A percentile compares a stretch with the other conserved stretches of the same genome.
Evolutionary conservation across 2,888 invertebrate genomes (phyloP).

Genomic region (Xestobium rufovillosum): DNA sequence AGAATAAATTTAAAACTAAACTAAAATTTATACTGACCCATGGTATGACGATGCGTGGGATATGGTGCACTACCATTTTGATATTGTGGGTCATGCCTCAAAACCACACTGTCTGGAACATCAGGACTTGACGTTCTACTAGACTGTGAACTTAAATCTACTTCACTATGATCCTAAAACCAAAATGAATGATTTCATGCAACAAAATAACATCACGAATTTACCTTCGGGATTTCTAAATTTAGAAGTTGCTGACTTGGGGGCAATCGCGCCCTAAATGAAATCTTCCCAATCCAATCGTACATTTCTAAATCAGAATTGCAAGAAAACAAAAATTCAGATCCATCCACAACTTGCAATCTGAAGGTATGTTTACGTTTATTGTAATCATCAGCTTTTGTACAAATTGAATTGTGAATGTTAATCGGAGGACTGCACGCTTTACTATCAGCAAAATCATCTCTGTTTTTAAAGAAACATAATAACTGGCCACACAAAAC

Average conservation of each 20-base stretch:
- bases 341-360: slow-evolving; percentile 78
- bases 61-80: slow-evolving; percentile 35
- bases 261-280: slow-evolving; percentile 86
- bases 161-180: slow-evolving; percentile 36
- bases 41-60: slow-evolving; percentile 33
- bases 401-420: slow-evolving; percentile 70
- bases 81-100: slow-evolving; percentile 37
- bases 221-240: slow-evolving; percentile 54
- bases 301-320: slow-evolving; percentile 65
- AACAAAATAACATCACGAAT: slow-evolving; percentile 3
- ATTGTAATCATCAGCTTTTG: slow-evolving; percentile 86
- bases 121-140: slow-evolving; percentile 52
- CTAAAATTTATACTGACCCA: slow-evolving; percentile 31
- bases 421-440: slow-evolving; percentile 84
- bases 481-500: slow-evolving; percentile 94
- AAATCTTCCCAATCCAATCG: slow-evolving; percentile 88
- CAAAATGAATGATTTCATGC: background rate
- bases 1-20: background rate
- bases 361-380: slow-evolving; percentile 93
- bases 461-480: slow-evolving; percentile 95
- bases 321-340: slow-evolving; percentile 86
- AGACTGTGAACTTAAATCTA: slow-evolving; percentile 47
- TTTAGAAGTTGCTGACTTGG: slow-evolving; percentile 83
- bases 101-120: slow-evolving; percentile 35
- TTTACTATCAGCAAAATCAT: slow-evolving; percentile 81